phyloP scores from a whole-genome alignment of 2,113 vertebrate species.

The Bombycilla garrulus region DNA sequence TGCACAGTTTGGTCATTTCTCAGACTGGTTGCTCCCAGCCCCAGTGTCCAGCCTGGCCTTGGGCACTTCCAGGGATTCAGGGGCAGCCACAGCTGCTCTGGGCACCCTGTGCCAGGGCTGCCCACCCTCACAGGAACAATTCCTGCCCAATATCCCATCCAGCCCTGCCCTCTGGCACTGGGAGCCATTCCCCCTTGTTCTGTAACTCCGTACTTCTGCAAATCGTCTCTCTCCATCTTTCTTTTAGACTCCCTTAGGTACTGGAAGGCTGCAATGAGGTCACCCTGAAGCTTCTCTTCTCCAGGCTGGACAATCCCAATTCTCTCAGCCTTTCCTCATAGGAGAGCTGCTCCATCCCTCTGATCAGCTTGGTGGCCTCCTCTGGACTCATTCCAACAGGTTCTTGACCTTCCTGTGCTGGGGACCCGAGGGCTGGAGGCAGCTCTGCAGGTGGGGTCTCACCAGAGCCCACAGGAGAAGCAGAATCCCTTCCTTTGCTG shows the following conservation, averaged over 20 bases:
- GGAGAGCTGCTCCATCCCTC: not conserved
- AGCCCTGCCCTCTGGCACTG: not conserved
- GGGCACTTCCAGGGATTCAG: not conserved
- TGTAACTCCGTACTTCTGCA: not conserved
- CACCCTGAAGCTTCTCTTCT: not conserved
- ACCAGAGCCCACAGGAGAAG: not conserved
- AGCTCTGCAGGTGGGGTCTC: not conserved
- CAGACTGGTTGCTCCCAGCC: not conserved
- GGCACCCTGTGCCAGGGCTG: not conserved
- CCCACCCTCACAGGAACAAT: not conserved
- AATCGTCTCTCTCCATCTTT: too few relatives aligned
- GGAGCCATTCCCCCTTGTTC: not conserved
- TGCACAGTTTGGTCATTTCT: not conserved
- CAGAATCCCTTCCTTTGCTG: not conserved
- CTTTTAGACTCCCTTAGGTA: not conserved
- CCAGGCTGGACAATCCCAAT: not conserved
- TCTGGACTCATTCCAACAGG: not conserved
- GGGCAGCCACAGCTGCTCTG: not conserved
- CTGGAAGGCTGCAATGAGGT: fast-evolving
- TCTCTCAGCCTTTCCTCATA: not conserved
- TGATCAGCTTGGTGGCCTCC: not conserved
- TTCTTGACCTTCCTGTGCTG: not conserved
- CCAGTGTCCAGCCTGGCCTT: not conserved
- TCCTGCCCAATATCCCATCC: not conserved
- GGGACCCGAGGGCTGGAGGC: not conserved